Base-by-base conservation (phyloP, 2,797 vertebrate species). In the Epinephelus awoara region DNA sequence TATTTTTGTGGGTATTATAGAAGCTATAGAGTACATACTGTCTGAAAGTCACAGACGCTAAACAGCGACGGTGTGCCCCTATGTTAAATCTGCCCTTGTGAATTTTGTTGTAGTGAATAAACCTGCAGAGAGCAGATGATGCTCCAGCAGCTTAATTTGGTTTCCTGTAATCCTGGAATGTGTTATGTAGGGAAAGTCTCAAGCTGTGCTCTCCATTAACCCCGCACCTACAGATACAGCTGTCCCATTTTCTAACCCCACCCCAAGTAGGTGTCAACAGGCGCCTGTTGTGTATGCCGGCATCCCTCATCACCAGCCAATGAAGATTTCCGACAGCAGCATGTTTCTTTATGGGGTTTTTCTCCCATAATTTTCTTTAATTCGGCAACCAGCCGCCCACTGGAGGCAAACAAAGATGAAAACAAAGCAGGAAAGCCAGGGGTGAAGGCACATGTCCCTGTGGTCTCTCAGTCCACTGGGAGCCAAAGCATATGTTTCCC, bases 281-380 rank as follows among this genome's bases (percentile, higher is more conserved):
- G 82, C 58, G 25, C 77, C 80, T 29, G 14, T 68, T 84, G 57
- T 67, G 61, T 34, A 72, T 66, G 72, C 73, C 46, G 50, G 82
- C 81, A 85, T 91, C 91, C 88, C 88, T 91, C 89, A 88, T 89
- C 90, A 38, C 81, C 72, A 44, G 67, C 79, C 89, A 91, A 89
- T 89, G 73, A 88, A 76, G 65, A 82, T 64, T 59, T 77, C 78
- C 18, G 40, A 73, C 63, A 44, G 50, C 70, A 70, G 34, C n/a
- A 40, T 61, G 49, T 87, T 54, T 57, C 6, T 25, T 27, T 67
- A 6, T 34, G 34, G 34, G 34, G 74, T 71, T 74, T 70, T 21
- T 38, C n/a, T 27, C 17, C 47, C 23, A 21, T 57, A 1, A 13
- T 73, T 82, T 75, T 74, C 21, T 85, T 88, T 80, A 81, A 89